phyloP scores from a whole-genome alignment of 2,888 invertebrate species.

The Ophraella communa region DNA sequence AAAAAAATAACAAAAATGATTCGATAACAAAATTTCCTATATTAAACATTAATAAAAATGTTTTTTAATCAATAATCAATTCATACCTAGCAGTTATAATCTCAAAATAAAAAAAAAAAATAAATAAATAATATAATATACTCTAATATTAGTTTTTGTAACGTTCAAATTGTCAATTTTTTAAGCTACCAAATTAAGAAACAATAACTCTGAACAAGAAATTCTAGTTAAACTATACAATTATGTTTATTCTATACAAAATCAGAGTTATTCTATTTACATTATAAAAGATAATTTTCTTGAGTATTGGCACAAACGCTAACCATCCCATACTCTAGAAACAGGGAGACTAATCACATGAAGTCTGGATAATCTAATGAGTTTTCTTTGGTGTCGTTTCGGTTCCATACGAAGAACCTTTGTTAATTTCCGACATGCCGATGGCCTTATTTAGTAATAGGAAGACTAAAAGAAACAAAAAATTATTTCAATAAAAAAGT shows the following conservation, averaged over 20 bases:
- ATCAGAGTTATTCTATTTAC: not conserved
- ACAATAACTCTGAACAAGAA: too few relatives aligned
- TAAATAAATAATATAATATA: too few relatives aligned
- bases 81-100: not conserved
- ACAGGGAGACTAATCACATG: constrained; percentile 11
- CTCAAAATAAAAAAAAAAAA: not conserved
- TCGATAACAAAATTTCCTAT: constrained; percentile 6
- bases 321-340: constrained; percentile 18
- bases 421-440: constrained; percentile 84
- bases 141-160: too few relatives aligned
- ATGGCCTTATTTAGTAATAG: constrained; percentile 79
- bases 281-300: constrained; percentile 18
- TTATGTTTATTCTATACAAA: constrained; percentile 7
- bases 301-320: constrained; percentile 38
- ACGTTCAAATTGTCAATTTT: too few relatives aligned
- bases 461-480: constrained; percentile 69
- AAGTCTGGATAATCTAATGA: constrained; percentile 41
- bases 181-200: too few relatives aligned
- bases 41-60: constrained; percentile 16
- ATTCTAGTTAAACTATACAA: too few relatives aligned
- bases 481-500: not conserved
- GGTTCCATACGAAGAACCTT: constrained; percentile 82
- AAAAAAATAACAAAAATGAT: constrained; percentile 1
- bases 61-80: constrained; percentile 17
- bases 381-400: constrained; percentile 63